Conservation (phyloP, 2,888 invertebrate genomes). For the Palloptera scutellata region DNA sequence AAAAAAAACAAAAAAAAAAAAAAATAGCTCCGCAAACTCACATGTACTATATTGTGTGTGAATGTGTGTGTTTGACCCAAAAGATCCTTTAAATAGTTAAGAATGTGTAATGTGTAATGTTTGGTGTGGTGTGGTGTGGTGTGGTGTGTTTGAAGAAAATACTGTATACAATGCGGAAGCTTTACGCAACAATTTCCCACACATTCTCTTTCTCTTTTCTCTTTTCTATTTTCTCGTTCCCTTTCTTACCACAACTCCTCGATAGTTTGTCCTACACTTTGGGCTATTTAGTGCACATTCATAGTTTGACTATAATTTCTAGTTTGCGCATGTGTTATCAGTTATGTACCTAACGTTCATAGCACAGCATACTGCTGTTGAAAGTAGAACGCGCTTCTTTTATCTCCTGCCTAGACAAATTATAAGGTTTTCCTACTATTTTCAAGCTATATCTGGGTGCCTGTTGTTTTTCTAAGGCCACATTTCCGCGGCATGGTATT, state of each 20-base stretch:
- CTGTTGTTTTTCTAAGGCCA: too few species aligned
- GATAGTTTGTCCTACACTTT: too few species aligned
- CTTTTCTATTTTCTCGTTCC: not conserved
- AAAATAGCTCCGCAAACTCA: not conserved
- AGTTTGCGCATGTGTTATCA: not conserved
- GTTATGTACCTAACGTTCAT: not conserved
- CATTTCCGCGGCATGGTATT: too few species aligned
- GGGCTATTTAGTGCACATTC: too few species aligned
- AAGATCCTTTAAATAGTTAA: too few species aligned
- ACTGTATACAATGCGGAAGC: not conserved
- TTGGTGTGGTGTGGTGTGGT: too few species aligned
- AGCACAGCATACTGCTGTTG: not conserved
- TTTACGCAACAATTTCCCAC: conserved; percentile 8
- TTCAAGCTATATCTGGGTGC: too few species aligned
- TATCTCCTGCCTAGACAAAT: not conserved
- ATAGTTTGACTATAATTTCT: not conserved
- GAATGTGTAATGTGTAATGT: too few species aligned
- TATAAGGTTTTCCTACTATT: not conserved
- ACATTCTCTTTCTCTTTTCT: not conserved
- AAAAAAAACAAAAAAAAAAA: too few species aligned
- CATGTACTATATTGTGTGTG: not conserved
- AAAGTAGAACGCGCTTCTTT: not conserved
- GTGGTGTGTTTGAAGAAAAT: too few species aligned
- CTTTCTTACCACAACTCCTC: too few species aligned
- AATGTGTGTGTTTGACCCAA: too few species aligned